These are phyloP conservation scores for Apostichopus californicus DNA, from an alignment of 35 echinoderm and acorn worm genomes.

Conservation along the genomic window DNA sequence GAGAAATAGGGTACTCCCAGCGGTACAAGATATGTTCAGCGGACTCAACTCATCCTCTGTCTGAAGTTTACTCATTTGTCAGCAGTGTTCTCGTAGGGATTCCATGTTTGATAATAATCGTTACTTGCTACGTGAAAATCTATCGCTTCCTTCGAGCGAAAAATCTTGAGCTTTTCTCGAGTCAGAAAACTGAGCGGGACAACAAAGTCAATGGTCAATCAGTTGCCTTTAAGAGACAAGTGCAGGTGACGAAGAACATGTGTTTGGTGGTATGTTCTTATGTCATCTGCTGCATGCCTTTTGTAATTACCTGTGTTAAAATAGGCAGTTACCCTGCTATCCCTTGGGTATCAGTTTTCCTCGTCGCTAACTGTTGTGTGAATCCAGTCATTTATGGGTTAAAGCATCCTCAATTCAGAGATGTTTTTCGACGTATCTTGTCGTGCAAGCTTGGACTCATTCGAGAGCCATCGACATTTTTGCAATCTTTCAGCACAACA, in stretches of 20 bases:
- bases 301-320: background rate
- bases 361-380: slow-evolving; percentile 45
- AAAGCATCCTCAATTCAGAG: slow-evolving; percentile 57
- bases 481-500: background rate
- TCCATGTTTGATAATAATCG: background rate
- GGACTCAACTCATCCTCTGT: background rate
- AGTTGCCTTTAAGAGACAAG: background rate
- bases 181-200: background rate
- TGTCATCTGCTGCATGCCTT: slow-evolving; percentile 15
- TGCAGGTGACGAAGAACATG: slow-evolving; percentile 8
- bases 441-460: slow-evolving; percentile 33
- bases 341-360: slow-evolving; percentile 18
- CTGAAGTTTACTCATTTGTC: background rate
- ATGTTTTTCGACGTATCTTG: slow-evolving; percentile 47
- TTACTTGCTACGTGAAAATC: background rate
- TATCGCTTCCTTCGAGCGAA: background rate
- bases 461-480: slow-evolving; percentile 41
- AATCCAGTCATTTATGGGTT: slow-evolving; percentile 64
- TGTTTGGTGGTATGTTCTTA: slow-evolving; percentile 36
- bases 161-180: background rate
- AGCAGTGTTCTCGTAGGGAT: background rate
- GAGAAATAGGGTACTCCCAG: background rate
- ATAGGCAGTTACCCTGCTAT: background rate
- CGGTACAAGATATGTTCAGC: background rate
- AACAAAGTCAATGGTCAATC: background rate